phyloP scores from a whole-genome alignment of 1,140 invertebrate genomes.

The Bombus ignitus region DNA sequence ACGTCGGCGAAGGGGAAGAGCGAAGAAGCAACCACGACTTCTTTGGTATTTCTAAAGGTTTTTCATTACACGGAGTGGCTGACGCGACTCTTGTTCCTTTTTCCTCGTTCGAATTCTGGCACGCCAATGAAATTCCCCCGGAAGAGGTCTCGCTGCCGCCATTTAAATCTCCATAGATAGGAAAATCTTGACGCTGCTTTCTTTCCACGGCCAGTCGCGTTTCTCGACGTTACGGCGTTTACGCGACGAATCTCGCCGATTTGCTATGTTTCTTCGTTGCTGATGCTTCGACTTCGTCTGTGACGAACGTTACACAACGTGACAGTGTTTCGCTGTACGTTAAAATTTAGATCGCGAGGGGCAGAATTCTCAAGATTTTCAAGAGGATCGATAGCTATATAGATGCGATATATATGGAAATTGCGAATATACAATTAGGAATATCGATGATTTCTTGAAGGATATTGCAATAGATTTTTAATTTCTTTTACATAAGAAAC shows the following conservation, averaged over 20 bases:
- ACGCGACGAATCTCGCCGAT: no score
- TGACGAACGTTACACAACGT: no score
- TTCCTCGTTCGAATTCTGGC: not conserved
- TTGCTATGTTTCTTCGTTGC: no score
- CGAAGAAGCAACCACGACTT: not conserved
- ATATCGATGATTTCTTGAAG: not conserved
- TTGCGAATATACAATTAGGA: not conserved
- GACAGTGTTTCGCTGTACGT: no score
- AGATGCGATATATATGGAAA: no score
- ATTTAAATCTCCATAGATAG: not conserved
- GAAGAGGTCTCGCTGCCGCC: not conserved
- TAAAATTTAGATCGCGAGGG: no score
- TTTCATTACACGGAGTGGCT: slow-evolving; percentile 14
- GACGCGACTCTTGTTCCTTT: slow-evolving; percentile 1
- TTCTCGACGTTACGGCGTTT: not conserved
- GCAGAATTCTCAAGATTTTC: no score
- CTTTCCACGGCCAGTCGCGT: not conserved
- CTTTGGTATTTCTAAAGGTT: slow-evolving; percentile 25
- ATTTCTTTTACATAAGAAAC: not conserved
- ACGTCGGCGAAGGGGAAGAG: not conserved
- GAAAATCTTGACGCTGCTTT: not conserved
- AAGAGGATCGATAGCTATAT: no score
- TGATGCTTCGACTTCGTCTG: no score
- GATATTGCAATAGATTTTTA: not conserved
- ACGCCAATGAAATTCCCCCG: slow-evolving; percentile 12